Evolutionary conservation across 2,888 invertebrate species (phyloP).

Genomic region (Tipula confusa): DNA sequence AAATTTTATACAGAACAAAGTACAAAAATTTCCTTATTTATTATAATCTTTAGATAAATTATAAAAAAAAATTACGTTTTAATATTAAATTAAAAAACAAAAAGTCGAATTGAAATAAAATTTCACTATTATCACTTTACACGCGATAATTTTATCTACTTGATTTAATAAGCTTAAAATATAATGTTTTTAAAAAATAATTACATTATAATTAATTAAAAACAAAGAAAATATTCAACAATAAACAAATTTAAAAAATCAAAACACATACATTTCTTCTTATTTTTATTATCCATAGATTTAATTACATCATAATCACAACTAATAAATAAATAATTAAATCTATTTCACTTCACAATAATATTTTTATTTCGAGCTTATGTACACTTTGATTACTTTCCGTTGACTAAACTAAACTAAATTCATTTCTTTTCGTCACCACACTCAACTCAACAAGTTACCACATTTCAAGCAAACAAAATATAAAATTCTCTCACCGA

Average conservation of each 20-base stretch:
- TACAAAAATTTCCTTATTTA: constrained; percentile 20
- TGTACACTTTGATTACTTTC: not conserved
- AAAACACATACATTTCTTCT: not conserved
- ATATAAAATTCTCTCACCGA: too few species aligned
- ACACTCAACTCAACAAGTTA: too few species aligned
- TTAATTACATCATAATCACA: not conserved
- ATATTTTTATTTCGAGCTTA: not conserved
- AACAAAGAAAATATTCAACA: not conserved
- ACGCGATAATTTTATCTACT: not conserved
- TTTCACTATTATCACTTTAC: not conserved
- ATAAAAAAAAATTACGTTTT: not conserved
- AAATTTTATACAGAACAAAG: not conserved
- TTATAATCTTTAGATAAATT: not conserved
- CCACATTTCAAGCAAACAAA: too few species aligned
- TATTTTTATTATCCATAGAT: not conserved
- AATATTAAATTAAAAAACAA: not conserved
- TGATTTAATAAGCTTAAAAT: not conserved
- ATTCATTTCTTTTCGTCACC: not conserved
- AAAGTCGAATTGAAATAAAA: not conserved
- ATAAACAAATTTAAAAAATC: too few species aligned
- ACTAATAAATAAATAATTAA: not conserved
- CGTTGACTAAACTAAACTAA: not conserved
- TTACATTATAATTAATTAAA: not conserved
- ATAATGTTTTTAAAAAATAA: too few species aligned
- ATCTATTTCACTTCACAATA: not conserved